Evolutionary conservation across 2,888 invertebrate genomes (phyloP).

Genomic region (Notodonta ziczac): DNA sequence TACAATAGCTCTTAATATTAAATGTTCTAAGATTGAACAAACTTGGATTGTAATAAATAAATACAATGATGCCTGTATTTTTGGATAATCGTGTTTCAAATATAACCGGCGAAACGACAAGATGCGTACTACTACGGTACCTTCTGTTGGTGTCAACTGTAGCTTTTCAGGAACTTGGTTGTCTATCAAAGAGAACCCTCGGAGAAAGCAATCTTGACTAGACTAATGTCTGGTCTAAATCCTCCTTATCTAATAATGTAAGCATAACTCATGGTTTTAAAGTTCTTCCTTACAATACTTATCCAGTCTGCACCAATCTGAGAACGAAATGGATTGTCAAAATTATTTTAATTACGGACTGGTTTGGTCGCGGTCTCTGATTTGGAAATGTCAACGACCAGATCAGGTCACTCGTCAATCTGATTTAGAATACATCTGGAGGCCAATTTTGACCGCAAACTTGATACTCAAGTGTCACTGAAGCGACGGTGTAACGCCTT

Average conservation of each 20-base stretch:
- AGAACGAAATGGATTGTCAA: conserved; percentile 33
- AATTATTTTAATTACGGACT: conserved; percentile 49
- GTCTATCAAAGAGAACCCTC: no score
- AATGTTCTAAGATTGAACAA: background rate
- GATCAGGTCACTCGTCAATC: conserved; percentile 40
- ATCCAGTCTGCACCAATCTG: conserved; percentile 26
- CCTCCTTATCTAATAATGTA: no score
- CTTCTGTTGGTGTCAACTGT: no score
- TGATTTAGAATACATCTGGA: conserved; percentile 30
- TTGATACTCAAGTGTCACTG: conserved; percentile 54
- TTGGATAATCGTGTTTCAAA: no score
- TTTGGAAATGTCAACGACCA: conserved; percentile 44
- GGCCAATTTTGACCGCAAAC: conserved; percentile 58
- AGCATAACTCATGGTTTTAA: no score
- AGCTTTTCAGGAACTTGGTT: no score
- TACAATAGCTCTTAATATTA: conserved; percentile 31
- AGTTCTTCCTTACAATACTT: conserved; percentile 5
- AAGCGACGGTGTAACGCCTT: conserved; percentile 42
- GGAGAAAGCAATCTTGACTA: no score
- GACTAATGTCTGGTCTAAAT: no score
- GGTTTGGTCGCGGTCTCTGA: conserved; percentile 47
- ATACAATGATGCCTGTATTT: no score
- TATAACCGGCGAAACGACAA: no score
- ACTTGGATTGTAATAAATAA: background rate
- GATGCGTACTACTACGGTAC: no score